Conservation (phyloP, 2,113 vertebrate genomes). For the Menidia beryllina region DNA sequence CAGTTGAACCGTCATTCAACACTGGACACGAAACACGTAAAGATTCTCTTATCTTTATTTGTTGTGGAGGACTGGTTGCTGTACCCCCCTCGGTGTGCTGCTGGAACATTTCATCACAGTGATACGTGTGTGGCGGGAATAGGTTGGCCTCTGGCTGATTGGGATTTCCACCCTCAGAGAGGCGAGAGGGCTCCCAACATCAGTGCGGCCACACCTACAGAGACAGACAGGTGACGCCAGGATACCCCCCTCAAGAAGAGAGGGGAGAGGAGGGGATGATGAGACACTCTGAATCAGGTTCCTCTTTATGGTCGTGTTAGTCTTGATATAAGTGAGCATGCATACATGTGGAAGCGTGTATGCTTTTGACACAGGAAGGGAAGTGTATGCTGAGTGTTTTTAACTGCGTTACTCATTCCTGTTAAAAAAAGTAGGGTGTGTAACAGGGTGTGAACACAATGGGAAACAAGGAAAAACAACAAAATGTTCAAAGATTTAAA, state of each 20-base stretch:
- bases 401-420: conserved; percentile 19
- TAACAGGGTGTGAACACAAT: conserved; percentile 31
- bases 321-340: conserved; percentile 8
- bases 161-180: conserved; percentile 51
- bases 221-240: conserved; percentile 60
- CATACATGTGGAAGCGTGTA: conserved; percentile 57
- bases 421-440: conserved; percentile 49
- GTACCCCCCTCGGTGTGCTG: neutral
- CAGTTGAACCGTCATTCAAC: conserved; percentile 38
- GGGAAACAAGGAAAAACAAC: conserved; percentile 12
- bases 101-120: conserved; percentile 11
- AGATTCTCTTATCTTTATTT: conserved; percentile 16
- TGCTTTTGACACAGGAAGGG: conserved; percentile 5
- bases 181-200: conserved; percentile 21
- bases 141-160: conserved; percentile 44
- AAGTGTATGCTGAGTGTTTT: conserved; percentile 12
- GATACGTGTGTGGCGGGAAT: conserved; percentile 9
- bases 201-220: conserved; percentile 54
- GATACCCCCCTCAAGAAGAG: conserved; percentile 37
- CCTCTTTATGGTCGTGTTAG: conserved; percentile 14
- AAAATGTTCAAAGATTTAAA: conserved; percentile 24
- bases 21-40: conserved; percentile 14
- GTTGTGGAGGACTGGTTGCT: neutral
- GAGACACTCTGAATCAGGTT: conserved; percentile 35
- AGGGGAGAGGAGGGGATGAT: conserved; percentile 23